Base-by-base conservation (phyloP, 2,797 vertebrate genomes). In the Clangula hyemalis region DNA sequence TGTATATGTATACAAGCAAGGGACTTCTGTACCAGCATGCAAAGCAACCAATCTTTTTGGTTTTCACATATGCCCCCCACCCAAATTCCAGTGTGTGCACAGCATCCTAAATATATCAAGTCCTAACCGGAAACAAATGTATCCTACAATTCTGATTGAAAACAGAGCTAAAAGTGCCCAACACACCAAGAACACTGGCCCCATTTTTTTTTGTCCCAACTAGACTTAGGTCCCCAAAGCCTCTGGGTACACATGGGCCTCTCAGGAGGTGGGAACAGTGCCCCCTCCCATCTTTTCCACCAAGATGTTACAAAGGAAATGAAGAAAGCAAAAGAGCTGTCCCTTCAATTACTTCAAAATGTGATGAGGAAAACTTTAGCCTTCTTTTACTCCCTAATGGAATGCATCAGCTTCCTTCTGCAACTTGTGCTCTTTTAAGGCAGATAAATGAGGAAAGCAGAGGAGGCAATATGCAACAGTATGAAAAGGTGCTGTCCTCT, bases 141-240 rank as follows among this genome's bases (percentile, higher is more conserved):
- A 58, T 22, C 10, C 17, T 60, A 6, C 27, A 24, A 16, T n/a
- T 53, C 38, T 30, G 15, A 53, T 28, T 38, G 18, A 70, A 82
- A 82, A 49, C 7, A 5, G 30, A 41, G 25, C 34, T 54, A 6
- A 25, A 64, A 49, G 30, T 14, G 8, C 49, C 41, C 19, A 30
- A 12, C n/a, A 20, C 39, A 49, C 8, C 28, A 54, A 45, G 36
- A 83, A 39, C 34, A 43, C 27, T 47, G 13, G 45, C 2, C 13
- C 4, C 13, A 7, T 30, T 47, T 73, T 68, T 38, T 54, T 88
- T 38, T 88, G 30, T 11, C 57, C 47, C 49, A 41, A 64, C 21
- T 3, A 0, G 0, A 20, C 27, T 28, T 25, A 64, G 6, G 38
- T 13, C 41, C 8, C 2, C 1, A 2, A 78, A 45, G 27, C 10